A percentile compares a stretch with the other conserved stretches of the same genome.
Conservation (phyloP, 2,888 invertebrate genomes). For the Chelonus formosanus region DNA sequence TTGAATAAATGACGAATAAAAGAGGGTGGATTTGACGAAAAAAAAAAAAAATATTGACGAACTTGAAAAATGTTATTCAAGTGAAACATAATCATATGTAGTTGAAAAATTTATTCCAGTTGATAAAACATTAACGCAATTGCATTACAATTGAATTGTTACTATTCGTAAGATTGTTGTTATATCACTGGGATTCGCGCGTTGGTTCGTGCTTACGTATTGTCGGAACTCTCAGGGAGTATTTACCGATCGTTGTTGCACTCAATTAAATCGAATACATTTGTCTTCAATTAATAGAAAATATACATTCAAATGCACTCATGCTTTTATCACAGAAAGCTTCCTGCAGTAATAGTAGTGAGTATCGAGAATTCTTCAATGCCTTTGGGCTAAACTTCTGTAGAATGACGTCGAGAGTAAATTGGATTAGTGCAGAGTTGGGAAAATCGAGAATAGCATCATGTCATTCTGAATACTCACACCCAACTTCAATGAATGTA, state of each 20-base stretch:
- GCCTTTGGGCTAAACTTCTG: slow-evolving; percentile 14
- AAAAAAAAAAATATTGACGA: too few species aligned
- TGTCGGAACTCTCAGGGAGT: slow-evolving; percentile 23
- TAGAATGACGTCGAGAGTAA: slow-evolving; percentile 33
- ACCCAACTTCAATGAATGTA: not conserved
- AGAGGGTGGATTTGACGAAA: too few species aligned
- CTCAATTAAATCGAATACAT: slow-evolving; percentile 15
- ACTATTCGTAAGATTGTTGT: slow-evolving; percentile 64
- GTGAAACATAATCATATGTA: too few species aligned
- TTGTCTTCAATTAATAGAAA: not conserved
- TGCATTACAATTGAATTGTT: slow-evolving; percentile 62
- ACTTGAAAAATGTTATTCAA: too few species aligned
- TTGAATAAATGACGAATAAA: not conserved
- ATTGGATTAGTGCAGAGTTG: slow-evolving; percentile 23
- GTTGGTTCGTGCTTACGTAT: slow-evolving; percentile 24
- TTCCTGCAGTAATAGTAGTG: not conserved
- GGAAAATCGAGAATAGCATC: slow-evolving; percentile 13
- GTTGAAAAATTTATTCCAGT: too few species aligned
- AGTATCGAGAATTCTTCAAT: slow-evolving; percentile 17
- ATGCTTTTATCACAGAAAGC: too few species aligned
- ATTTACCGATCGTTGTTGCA: slow-evolving; percentile 36
- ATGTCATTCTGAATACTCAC: slow-evolving; percentile 11
- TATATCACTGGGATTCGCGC: slow-evolving; percentile 61
- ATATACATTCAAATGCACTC: not conserved
- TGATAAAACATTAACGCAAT: slow-evolving; percentile 46